Conservation (phyloP, 2,888 invertebrate species). For the Zelleria hepariella region DNA sequence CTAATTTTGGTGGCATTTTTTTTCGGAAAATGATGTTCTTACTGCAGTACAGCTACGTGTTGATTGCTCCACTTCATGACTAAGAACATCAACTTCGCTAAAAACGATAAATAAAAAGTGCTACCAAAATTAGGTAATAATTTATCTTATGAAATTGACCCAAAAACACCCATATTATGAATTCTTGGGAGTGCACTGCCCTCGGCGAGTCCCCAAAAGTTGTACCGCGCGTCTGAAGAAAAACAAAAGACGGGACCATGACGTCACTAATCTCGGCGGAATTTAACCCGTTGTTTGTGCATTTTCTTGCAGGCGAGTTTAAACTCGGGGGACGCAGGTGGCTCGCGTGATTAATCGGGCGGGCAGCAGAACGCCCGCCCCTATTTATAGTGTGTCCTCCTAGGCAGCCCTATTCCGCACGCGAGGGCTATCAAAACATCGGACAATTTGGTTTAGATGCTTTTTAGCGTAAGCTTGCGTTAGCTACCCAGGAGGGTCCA, state of each 20-base stretch:
- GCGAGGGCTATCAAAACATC: not conserved
- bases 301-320: not conserved
- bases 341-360: conserved; percentile 52
- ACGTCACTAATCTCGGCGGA: not conserved
- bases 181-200: no score
- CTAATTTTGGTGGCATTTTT: no score
- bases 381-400: conserved; percentile 52
- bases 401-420: not conserved
- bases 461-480: not conserved
- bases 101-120: no score
- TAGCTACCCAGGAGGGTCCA: no score
- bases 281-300: not conserved
- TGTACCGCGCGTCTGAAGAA: not conserved
- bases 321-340: conserved; percentile 23
- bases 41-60: no score
- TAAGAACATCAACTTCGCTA: no score
- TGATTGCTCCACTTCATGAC: no score
- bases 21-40: no score
- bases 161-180: no score
- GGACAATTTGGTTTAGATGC: not conserved
- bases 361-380: conserved; percentile 13
- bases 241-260: not conserved
- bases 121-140: no score
- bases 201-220: not conserved
- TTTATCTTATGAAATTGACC: no score